Evolutionary conservation across 2,888 invertebrate genomes (phyloP).

Genomic region (Tribolium freemani): DNA sequence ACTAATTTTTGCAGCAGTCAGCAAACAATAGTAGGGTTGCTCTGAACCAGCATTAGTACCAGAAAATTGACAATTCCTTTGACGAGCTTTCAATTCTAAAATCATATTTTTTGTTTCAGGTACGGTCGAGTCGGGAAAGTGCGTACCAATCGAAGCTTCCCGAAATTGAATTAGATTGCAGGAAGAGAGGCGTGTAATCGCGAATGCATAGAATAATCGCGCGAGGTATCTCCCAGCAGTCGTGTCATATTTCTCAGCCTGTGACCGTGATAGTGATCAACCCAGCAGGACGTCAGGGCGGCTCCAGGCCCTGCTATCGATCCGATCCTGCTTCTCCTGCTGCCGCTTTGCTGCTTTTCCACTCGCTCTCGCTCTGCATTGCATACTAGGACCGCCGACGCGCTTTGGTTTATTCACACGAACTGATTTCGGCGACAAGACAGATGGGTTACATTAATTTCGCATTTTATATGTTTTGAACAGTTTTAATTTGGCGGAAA

Average conservation of each 20-base stretch:
- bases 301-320: slow-evolving; percentile 58
- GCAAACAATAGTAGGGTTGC: too few relatives aligned
- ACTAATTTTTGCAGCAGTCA: too few relatives aligned
- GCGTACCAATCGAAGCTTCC: background rate
- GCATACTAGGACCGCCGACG: slow-evolving; percentile 35
- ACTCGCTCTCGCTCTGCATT: slow-evolving; percentile 39
- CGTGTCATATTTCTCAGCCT: slow-evolving; percentile 55
- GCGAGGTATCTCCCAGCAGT: slow-evolving; percentile 40
- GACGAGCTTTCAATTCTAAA: background rate
- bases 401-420: slow-evolving; percentile 50
- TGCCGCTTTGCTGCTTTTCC: slow-evolving; percentile 43
- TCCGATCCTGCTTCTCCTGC: slow-evolving; percentile 50
- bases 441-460: slow-evolving; percentile 56
- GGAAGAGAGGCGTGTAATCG: slow-evolving; percentile 14
- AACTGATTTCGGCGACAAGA: slow-evolving; percentile 53
- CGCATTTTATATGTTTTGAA: slow-evolving; percentile 56
- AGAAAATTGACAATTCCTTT: too few relatives aligned
- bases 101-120: slow-evolving; percentile 35
- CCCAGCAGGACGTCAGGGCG: slow-evolving; percentile 56
- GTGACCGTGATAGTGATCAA: slow-evolving; percentile 54
- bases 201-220: slow-evolving; percentile 42
- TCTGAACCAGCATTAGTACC: too few relatives aligned
- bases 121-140: slow-evolving; percentile 7
- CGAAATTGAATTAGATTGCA: background rate
- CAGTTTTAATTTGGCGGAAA: slow-evolving; percentile 56